Percentiles rank a stretch among this genome's conserved stretches.
Conservation (phyloP, 2,113 vertebrate genomes). For the Hippocampus guttulatus region DNA sequence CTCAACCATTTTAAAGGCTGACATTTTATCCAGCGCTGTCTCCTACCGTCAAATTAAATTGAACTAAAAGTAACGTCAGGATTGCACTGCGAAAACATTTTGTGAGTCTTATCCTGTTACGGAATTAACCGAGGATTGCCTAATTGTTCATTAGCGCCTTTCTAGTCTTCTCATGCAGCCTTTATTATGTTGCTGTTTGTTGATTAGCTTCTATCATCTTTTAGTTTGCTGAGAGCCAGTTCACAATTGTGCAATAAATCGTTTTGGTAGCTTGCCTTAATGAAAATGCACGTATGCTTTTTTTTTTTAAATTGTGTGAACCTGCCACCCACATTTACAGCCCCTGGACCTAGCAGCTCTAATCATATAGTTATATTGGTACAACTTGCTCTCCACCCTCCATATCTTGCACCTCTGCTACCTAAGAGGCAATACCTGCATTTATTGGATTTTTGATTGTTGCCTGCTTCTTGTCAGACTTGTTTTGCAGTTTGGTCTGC, state of each 20-base stretch:
- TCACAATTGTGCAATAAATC: background rate
- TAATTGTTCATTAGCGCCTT: too few species aligned
- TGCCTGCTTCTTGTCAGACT: background rate
- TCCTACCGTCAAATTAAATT: too few species aligned
- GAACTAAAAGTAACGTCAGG: too few species aligned
- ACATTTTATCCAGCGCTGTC: too few species aligned
- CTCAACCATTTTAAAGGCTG: too few species aligned
- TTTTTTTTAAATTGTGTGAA: background rate
- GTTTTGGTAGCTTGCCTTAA: slow-evolving; percentile 16
- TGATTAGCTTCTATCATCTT: background rate
- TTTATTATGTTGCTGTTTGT: too few species aligned
- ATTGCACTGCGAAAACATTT: too few species aligned
- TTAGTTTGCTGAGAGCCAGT: slow-evolving; percentile 25
- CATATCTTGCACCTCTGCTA: background rate
- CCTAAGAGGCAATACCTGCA: background rate
- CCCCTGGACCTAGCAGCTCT: too few species aligned
- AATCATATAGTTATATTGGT: too few species aligned
- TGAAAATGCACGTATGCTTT: slow-evolving; percentile 4
- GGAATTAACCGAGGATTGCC: too few species aligned
- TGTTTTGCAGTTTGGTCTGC: background rate
- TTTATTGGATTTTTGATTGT: slow-evolving; percentile 1
- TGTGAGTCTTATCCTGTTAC: too few species aligned
- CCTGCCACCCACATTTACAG: background rate
- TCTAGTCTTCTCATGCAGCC: too few species aligned
- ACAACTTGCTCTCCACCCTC: background rate